These are phyloP conservation scores for Yponomeuta sedellus DNA, from an alignment of 2,888 invertebrate species.

Conservation along the genomic window DNA sequence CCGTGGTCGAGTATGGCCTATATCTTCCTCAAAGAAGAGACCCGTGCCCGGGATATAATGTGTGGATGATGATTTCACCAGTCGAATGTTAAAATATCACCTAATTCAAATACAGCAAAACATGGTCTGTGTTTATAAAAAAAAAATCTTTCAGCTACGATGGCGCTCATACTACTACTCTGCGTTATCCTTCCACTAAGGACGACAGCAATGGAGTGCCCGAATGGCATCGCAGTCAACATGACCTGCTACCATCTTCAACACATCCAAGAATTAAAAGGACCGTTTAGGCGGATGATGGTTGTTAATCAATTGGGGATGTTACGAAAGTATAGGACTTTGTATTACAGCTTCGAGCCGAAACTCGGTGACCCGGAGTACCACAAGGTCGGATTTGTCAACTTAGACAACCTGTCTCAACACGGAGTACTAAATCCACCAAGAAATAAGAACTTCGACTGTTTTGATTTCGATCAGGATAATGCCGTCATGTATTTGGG, in stretches of 20 bases:
- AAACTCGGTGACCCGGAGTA: slow-evolving; percentile 50
- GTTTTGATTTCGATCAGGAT: slow-evolving; percentile 58
- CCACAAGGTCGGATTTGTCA: slow-evolving; percentile 53
- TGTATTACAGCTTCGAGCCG: slow-evolving; percentile 60
- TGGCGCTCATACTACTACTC: slow-evolving; percentile 3
- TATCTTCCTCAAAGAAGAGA: too few relatives aligned
- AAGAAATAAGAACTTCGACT: slow-evolving; percentile 50
- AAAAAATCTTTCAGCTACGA: slow-evolving; percentile 22
- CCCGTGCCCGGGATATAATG: too few relatives aligned
- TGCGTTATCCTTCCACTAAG: background rate
- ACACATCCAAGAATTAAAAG: slow-evolving; percentile 45
- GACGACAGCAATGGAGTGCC: slow-evolving; percentile 35
- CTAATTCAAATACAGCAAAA: slow-evolving; percentile 23
- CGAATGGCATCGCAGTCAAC: slow-evolving; percentile 44
- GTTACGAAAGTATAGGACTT: slow-evolving; percentile 39
- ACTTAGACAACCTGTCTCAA: slow-evolving; percentile 35
- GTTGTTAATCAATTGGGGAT: slow-evolving; percentile 54
- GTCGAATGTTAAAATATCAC: too few relatives aligned
- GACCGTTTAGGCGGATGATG: slow-evolving; percentile 46
- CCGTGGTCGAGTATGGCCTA: too few relatives aligned
- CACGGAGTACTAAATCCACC: slow-evolving; percentile 35
- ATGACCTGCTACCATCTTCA: slow-evolving; percentile 47
- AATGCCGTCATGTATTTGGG: slow-evolving; percentile 52
- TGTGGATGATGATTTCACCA: too few relatives aligned
- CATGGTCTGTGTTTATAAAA: too few relatives aligned